A percentile compares a stretch with the other conserved stretches of the same genome.
Evolutionary conservation across 1,140 invertebrate genomes (phyloP).

Genomic region (Cryptotermes secundus): DNA sequence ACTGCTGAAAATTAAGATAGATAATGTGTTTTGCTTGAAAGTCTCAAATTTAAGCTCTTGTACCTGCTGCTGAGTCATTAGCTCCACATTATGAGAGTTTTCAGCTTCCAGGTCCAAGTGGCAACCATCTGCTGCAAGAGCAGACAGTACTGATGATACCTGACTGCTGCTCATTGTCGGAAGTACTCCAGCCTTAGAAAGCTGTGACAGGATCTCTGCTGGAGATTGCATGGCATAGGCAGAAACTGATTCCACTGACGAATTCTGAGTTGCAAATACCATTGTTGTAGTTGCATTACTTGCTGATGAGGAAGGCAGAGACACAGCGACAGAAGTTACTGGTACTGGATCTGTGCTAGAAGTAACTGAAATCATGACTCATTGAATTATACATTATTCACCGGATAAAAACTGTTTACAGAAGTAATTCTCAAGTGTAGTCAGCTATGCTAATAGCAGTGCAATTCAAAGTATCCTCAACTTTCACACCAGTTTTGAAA

Average conservation of each 20-base stretch:
- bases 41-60: no score
- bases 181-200: constrained; percentile 28
- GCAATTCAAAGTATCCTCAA: no score
- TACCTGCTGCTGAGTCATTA: constrained; percentile 17
- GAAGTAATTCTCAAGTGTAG: no score
- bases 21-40: no score
- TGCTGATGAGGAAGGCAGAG: background rate
- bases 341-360: background rate
- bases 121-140: constrained; percentile 24
- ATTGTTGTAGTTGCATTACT: background rate
- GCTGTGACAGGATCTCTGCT: constrained; percentile 31
- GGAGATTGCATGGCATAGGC: constrained; percentile 27
- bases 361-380: background rate
- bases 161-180: constrained; percentile 36
- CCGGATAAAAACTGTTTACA: no score
- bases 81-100: constrained; percentile 25
- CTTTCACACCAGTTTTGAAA: no score
- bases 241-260: background rate
- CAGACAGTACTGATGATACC: constrained; percentile 34
- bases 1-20: no score
- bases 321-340: background rate
- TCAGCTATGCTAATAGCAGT: no score
- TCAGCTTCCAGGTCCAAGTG: constrained; percentile 29
- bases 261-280: background rate
- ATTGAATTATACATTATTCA: background rate